A percentile compares a stretch with the other conserved stretches of the same genome.
Evolutionary conservation across 2,113 vertebrate genomes (phyloP).

Genomic region (Ochotona curzoniae): DNA sequence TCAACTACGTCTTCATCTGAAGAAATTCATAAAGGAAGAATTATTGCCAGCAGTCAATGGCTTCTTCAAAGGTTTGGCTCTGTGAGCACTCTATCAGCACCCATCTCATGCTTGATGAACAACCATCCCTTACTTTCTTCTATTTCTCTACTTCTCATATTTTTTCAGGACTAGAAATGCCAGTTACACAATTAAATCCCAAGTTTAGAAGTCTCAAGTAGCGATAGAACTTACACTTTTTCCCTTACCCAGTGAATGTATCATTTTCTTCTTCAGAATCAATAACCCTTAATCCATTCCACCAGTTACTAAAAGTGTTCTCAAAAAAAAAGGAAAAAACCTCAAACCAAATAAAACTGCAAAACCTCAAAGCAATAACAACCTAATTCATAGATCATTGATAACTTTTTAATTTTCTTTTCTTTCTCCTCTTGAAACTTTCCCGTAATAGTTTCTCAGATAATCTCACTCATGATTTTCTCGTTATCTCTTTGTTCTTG

Average conservation of each 20-base stretch:
- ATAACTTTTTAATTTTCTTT: neutral
- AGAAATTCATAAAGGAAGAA: conserved; percentile 9
- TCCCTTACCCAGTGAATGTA: neutral
- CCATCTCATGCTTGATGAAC: neutral
- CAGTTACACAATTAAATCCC: neutral
- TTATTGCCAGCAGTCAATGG: neutral
- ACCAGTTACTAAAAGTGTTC: neutral
- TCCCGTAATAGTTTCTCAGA: neutral
- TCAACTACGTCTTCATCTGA: neutral
- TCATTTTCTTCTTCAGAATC: conserved; percentile 11
- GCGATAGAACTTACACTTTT: neutral
- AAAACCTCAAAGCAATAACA: neutral
- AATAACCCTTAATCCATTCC: neutral
- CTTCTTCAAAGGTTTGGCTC: neutral
- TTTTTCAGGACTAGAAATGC: conserved; percentile 14
- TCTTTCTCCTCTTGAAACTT: neutral
- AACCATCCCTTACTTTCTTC: neutral
- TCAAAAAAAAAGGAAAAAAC: neutral
- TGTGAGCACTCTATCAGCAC: neutral
- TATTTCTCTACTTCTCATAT: neutral
- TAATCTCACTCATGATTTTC: neutral
- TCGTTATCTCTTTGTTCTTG: neutral
- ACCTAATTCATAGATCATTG: neutral
- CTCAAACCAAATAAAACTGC: neutral
- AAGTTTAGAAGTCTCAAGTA: neutral